Percentiles rank a stretch among this genome's conserved stretches.
Evolutionary conservation across 2,888 invertebrate species (phyloP).

Genomic region (Digitonthophagus gazella): DNA sequence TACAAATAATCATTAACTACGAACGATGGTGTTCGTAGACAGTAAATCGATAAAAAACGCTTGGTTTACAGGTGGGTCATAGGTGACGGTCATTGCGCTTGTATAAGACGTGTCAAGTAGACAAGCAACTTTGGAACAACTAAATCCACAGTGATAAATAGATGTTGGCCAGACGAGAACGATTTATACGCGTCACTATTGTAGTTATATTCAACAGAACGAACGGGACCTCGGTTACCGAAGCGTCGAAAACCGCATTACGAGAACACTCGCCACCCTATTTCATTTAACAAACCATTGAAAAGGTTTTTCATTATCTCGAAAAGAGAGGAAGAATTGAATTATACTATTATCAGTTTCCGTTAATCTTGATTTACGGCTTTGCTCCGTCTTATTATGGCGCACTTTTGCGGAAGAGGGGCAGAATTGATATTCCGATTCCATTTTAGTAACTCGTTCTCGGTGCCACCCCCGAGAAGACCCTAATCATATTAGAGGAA

Average conservation of each 20-base stretch:
- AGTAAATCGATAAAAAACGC: no score
- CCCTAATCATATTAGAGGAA: background rate
- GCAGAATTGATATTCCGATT: background rate
- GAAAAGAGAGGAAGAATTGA: background rate
- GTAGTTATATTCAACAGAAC: background rate
- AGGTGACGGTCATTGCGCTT: background rate
- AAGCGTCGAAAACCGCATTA: background rate
- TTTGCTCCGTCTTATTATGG: background rate
- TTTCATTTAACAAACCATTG: background rate
- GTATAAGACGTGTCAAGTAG: background rate
- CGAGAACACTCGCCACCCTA: background rate
- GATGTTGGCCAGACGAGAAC: background rate
- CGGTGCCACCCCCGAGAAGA: background rate
- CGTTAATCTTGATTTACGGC: background rate
- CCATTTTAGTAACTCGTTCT: background rate
- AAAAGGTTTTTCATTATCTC: background rate
- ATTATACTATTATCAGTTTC: background rate
- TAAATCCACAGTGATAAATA: background rate
- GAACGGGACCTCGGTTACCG: background rate
- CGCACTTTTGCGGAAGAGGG: background rate
- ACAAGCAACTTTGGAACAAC: background rate
- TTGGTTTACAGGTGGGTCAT: background rate
- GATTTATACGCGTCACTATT: background rate
- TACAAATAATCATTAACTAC: no score
- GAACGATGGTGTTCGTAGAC: no score